Evolutionary conservation across 2,888 invertebrate genomes (phyloP), one percentile per base, ranked within the genome.

Genomic region (Caenorhabditis doughertyi): DNA sequence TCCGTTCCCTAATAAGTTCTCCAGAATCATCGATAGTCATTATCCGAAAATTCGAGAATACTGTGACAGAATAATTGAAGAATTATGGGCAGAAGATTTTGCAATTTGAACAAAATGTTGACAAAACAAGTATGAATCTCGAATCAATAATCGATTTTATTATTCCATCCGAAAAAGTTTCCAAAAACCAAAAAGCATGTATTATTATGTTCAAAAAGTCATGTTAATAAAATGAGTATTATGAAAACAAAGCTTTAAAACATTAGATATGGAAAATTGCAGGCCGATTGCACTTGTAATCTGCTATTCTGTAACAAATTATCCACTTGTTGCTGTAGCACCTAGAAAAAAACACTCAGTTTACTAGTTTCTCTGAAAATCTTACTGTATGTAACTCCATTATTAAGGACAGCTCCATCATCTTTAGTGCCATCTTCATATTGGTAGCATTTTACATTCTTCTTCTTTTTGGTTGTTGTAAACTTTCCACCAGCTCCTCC

Each of bases 31-130:
- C 25, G 73, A 76, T 35, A 71, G 44, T 16, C 67, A 76, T 29
- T 81, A 60, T 21, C 65, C 74, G 7, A 56, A 42, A 21, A 51
- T 81, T 42, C 39, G 49, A 4, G 65, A 76, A 11, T 81, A 81
- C 44, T 53, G 64, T 29, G 81, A 81, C 21, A 35, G 71, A 21
- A 58, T 81, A 21, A 70, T 47, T 8, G 51, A 71, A 8, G 67
- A 79, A n/a, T 32, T 79, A 13, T 83, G 47, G 18, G 72, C 83
- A 0, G 35, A 79, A 18, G 83, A 83, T 29, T 83, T 83, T 18
- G 68, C 67, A 27, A 39, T 44, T 25, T 60, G 47, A 64, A 39
- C 9, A 8, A 9, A 39, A 9, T 42, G 3, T 35, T 9, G 18
- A 18, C 35, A 18, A 4, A 7, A 7, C 35, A 35, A 35, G 5